Percentiles rank a stretch among this genome's conserved stretches.
These are phyloP conservation scores for Calliscelio sp. DNA, from an alignment of 2,888 invertebrate species.

Conservation along the genomic window DNA sequence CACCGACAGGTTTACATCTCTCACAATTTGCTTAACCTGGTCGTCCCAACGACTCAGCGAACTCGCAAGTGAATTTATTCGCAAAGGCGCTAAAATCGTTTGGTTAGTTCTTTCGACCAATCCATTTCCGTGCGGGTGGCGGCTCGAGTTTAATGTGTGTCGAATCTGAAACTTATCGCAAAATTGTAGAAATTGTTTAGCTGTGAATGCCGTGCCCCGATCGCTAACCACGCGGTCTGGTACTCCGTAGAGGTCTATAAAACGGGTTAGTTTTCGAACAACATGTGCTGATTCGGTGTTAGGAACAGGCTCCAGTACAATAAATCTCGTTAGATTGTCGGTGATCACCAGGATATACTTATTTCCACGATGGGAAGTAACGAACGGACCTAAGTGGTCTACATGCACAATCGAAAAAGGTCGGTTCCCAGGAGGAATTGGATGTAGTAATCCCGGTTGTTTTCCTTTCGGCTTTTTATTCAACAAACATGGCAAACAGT, in stretches of 20 bases:
- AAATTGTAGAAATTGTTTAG: not conserved
- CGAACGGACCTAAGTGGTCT: constrained; percentile 12
- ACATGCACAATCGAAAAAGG: constrained; percentile 1
- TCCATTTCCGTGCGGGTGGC: constrained; percentile 15
- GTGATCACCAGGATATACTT: constrained; percentile 3
- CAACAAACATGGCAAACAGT: constrained; percentile 24
- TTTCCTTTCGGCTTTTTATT: constrained; percentile 14
- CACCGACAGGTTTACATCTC: not conserved
- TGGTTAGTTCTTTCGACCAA: constrained; percentile 8
- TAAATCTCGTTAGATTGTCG: constrained; percentile 23
- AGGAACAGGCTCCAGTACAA: constrained; percentile 48
- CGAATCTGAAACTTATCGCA: not conserved
- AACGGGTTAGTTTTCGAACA: not conserved
- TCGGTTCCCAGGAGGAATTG: constrained; percentile 16
- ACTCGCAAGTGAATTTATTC: no score
- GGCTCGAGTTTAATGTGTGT: not conserved
- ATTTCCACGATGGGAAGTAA: not conserved
- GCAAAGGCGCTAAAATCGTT: no score
- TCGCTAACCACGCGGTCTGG: not conserved
- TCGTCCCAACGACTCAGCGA: no score
- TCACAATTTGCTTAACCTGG: not conserved
- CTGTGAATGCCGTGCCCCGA: constrained; percentile 11
- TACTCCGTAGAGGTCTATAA: no score
- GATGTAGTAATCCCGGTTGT: constrained; percentile 9
- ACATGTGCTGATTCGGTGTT: constrained; percentile 28